A percentile compares a stretch with the other conserved stretches of the same genome.
Conservation (phyloP, 2,797 vertebrate species). For the Syncerus caffer region DNA sequence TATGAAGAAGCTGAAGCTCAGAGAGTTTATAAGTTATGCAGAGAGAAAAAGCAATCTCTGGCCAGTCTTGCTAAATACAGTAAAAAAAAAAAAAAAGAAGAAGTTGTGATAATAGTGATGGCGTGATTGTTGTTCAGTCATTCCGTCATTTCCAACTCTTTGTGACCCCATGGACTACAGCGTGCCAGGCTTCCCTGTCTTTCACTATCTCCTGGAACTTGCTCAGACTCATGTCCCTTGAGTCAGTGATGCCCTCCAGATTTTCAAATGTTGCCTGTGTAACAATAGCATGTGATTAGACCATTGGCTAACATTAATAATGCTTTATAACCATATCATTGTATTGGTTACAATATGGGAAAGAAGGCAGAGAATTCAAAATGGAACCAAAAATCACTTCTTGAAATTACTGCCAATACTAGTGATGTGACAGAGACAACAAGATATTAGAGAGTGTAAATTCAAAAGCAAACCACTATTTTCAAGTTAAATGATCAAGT, state of each 20-base stretch:
- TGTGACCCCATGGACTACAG: not conserved
- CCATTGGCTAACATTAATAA: not conserved
- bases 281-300: not conserved
- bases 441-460: not conserved
- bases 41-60: not conserved
- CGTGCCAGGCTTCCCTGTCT: not conserved
- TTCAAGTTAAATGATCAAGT: constrained; percentile 6
- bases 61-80: not conserved
- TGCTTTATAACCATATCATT: not conserved
- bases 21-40: constrained; percentile 31
- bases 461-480: not conserved
- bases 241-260: not conserved
- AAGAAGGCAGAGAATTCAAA: constrained; percentile 36
- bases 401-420: not conserved
- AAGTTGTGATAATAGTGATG: not conserved
- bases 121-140: not conserved
- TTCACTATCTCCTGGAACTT: not conserved
- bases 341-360: not conserved
- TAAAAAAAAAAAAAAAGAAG: not conserved
- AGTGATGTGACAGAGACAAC: not conserved
- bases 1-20: not conserved
- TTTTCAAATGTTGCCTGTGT: not conserved
- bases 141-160: not conserved
- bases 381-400: not conserved
- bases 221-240: not conserved